These are phyloP conservation scores for Drosophila ustulata DNA, from an alignment of 2,888 invertebrate genomes.

Conservation along the genomic window DNA sequence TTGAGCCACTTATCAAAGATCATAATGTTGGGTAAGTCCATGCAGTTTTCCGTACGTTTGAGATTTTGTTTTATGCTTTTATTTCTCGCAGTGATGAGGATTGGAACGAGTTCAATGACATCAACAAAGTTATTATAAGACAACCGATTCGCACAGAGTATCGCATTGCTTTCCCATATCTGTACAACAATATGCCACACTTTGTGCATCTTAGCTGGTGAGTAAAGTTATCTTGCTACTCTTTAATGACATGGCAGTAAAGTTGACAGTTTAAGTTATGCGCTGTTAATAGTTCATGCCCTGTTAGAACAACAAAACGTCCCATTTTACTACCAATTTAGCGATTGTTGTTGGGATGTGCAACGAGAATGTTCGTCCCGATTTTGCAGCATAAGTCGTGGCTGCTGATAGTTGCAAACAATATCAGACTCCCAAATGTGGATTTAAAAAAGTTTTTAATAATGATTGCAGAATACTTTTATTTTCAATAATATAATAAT, in stretches of 20 bases:
- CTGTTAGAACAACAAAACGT: conserved; percentile 78
- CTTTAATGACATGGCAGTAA: conserved; percentile 51
- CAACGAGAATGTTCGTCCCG: conserved; percentile 85
- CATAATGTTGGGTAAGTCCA: conserved; percentile 93
- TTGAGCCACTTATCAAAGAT: conserved; percentile 99
- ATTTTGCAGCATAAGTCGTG: conserved; percentile 81
- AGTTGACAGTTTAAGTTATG: conserved; percentile 37
- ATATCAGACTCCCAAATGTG: not conserved
- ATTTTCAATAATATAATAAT: too few relatives aligned
- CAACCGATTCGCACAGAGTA: conserved; percentile 99
- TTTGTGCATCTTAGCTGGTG: conserved; percentile 99
- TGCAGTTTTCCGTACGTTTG: conserved; percentile 43
- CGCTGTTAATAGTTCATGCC: conserved; percentile 44
- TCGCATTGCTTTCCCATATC: conserved; percentile 99
- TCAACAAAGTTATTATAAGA: conserved; percentile 99
- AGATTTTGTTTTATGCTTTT: not conserved
- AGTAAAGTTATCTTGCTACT: conserved; percentile 83
- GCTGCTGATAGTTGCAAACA: conserved; percentile 88
- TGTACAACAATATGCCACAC: conserved; percentile 99
- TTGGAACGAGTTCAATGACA: conserved; percentile 99
- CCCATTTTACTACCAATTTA: conserved; percentile 86
- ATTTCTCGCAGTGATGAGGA: conserved; percentile 94
- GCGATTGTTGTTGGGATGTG: conserved; percentile 87
- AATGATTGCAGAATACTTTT: too few relatives aligned
- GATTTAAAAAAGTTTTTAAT: too few relatives aligned